phyloP scores from a whole-genome alignment of 2,797 vertebrate species.

The Mormyrops attenuatus region DNA sequence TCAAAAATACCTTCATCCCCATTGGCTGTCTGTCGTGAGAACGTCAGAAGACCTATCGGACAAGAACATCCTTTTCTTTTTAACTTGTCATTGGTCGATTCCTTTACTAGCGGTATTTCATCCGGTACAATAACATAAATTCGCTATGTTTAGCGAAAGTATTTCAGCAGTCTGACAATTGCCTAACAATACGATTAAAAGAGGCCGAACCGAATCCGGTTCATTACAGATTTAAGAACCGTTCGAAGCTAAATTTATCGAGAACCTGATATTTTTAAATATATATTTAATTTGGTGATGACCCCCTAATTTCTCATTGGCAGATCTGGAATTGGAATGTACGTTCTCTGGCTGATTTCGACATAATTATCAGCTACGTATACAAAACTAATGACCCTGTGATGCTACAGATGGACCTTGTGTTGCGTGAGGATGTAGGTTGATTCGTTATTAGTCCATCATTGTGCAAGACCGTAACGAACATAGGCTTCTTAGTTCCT shows the following conservation, averaged over 20 bases:
- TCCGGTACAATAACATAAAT: slow-evolving; percentile 4
- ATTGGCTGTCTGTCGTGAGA: neutral
- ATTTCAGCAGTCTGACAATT: neutral
- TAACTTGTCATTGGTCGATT: slow-evolving; percentile 16
- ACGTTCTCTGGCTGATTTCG: neutral
- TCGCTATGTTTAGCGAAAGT: neutral
- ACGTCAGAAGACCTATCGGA: neutral
- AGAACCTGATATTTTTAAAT: neutral
- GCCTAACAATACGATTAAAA: neutral
- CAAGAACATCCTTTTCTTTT: neutral
- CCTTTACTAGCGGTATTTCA: neutral
- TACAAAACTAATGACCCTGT: neutral
- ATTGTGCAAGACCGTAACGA: neutral
- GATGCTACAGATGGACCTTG: neutral
- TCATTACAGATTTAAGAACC: neutral
- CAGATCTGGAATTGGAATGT: neutral
- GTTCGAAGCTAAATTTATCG: neutral
- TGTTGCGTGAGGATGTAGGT: neutral
- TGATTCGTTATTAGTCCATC: neutral
- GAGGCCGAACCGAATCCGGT: neutral
- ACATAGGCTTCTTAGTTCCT: neutral
- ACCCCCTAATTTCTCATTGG: neutral
- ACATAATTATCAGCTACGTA: neutral
- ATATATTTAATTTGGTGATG: neutral
- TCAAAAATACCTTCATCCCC: neutral